phyloP scores from a whole-genome alignment of 2,113 vertebrate species.

The Trachemys scripta region DNA sequence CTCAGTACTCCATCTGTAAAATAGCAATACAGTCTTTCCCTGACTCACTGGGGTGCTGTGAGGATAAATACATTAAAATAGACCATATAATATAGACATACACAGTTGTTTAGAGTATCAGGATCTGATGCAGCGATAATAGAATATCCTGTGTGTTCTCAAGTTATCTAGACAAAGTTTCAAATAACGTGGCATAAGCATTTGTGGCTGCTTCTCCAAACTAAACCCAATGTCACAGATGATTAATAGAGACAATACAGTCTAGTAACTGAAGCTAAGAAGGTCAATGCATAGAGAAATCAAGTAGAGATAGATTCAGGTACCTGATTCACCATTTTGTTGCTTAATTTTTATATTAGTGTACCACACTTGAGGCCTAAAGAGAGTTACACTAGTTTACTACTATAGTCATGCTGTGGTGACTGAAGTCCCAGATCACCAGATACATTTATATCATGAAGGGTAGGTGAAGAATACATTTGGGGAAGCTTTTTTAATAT shows the following conservation, averaged over 20 bases:
- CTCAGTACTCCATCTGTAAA: background rate
- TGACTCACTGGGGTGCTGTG: background rate
- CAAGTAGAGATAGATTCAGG: background rate
- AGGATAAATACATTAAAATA: background rate
- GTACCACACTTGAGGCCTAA: background rate
- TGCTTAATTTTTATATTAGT: background rate
- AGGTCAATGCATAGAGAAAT: background rate
- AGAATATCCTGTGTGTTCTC: background rate
- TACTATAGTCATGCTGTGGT: background rate
- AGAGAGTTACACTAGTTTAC: background rate
- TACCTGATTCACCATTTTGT: background rate
- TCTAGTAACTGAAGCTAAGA: background rate
- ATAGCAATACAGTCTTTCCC: background rate
- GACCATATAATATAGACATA: background rate
- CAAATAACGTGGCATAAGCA: background rate
- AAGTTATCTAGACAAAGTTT: background rate
- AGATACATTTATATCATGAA: background rate
- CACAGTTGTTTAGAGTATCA: background rate
- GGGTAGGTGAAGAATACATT: slow-evolving; percentile 1
- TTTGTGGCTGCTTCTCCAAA: background rate
- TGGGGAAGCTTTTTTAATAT: slow-evolving; percentile 39
- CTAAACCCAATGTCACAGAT: background rate
- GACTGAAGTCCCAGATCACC: background rate
- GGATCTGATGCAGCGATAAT: background rate
- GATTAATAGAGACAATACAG: background rate